phyloP scores from a whole-genome alignment of 1,140 invertebrate genomes.

The Drosophila pseudoobscura region DNA sequence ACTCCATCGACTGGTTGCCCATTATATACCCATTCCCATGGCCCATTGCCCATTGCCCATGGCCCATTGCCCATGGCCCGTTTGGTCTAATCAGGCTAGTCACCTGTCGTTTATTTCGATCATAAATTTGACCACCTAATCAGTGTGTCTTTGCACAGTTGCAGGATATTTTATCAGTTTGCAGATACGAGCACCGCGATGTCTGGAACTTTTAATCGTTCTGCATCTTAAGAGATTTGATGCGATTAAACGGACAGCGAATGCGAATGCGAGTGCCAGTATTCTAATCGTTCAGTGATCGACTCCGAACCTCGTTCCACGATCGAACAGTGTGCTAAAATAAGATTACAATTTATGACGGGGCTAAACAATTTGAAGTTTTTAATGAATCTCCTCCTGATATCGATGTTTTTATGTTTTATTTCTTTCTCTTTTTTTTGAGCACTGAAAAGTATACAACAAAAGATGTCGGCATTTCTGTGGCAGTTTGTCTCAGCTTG shows the following conservation, averaged over 20 bases:
- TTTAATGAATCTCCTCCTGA: neutral
- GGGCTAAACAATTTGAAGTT: neutral
- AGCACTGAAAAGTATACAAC: conserved; percentile 3
- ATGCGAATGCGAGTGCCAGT: neutral
- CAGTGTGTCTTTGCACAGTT: neutral
- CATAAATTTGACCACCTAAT: conserved; percentile 10
- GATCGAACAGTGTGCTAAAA: neutral
- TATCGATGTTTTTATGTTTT: too few species aligned
- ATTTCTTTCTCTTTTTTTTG: neutral
- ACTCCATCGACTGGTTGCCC: neutral
- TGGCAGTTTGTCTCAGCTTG: too few species aligned
- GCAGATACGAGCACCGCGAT: neutral
- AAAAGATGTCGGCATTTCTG: neutral
- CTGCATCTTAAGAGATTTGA: neutral
- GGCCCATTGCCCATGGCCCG: neutral
- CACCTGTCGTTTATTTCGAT: too few species aligned
- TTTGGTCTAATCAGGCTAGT: neutral
- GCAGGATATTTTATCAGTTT: conserved; percentile 6
- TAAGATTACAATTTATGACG: neutral
- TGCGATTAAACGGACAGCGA: neutral
- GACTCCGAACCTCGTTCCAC: too few species aligned
- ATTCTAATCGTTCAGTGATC: conserved; percentile 5
- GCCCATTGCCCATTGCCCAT: neutral
- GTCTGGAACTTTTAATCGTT: conserved; percentile 2
- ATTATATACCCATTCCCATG: conserved; percentile 7